Percentiles rank a stretch among this genome's conserved stretches.
Conservation (phyloP, 1,140 invertebrate species). For the Trichogramma pretiosum region DNA sequence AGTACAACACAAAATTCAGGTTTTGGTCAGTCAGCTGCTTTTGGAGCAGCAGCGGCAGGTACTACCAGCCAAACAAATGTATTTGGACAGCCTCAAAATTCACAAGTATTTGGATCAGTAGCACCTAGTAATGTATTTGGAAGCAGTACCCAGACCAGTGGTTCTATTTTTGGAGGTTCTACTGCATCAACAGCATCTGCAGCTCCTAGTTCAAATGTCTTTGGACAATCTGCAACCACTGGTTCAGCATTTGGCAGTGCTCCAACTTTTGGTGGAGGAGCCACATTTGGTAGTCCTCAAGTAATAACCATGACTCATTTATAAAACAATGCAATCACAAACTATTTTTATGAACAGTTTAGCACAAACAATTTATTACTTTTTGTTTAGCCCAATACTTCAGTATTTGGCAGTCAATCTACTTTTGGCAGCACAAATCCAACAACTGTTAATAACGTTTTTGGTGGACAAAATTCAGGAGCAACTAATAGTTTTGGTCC, state of each 20-base stretch:
- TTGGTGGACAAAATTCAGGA: constrained; percentile 18
- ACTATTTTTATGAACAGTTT: too few species aligned
- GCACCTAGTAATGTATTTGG: constrained; percentile 19
- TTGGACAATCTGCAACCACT: constrained; percentile 20
- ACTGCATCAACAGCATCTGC: constrained; percentile 5
- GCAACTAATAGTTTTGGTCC: constrained; percentile 24
- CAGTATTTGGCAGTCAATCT: constrained; percentile 28
- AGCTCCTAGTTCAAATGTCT: constrained; percentile 16
- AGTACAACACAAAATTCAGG: constrained; percentile 21
- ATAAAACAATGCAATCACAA: too few species aligned
- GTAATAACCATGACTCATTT: too few species aligned
- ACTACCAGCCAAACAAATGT: constrained; percentile 19
- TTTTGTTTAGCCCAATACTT: background rate
- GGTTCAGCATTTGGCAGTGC: constrained; percentile 28
- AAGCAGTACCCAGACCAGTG: constrained; percentile 1
- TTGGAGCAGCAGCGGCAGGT: constrained; percentile 19
- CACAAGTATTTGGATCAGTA: too few species aligned
- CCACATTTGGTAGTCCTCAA: constrained; percentile 18
- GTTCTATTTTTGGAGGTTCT: background rate
- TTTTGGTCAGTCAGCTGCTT: constrained; percentile 28
- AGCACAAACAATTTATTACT: too few species aligned
- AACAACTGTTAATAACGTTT: constrained; percentile 17
- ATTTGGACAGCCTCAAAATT: too few species aligned
- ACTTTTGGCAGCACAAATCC: constrained; percentile 20
- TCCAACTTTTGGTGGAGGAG: constrained; percentile 29